Evolutionary conservation across 2,113 vertebrate species (phyloP).

Genomic region (Monopterus albus): DNA sequence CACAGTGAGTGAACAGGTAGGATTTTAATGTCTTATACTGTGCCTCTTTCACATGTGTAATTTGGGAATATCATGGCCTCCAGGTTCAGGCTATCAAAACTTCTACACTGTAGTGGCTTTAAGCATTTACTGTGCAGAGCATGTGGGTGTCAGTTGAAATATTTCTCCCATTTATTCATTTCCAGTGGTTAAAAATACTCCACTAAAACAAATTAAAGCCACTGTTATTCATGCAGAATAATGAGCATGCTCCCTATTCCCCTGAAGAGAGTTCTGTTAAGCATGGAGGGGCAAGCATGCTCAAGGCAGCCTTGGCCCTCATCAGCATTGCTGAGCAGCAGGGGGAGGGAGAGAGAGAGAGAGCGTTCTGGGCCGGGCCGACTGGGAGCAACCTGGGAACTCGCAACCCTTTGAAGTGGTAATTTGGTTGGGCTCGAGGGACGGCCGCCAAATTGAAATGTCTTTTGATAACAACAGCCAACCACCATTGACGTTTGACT

Average conservation of each 20-base stretch:
- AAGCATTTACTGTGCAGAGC: too few relatives aligned
- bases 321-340: constrained; percentile 66
- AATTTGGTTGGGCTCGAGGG: constrained; percentile 73
- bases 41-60: too few relatives aligned
- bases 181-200: too few relatives aligned
- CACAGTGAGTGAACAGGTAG: neutral
- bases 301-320: constrained; percentile 31
- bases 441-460: constrained; percentile 78
- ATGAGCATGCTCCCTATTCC: constrained; percentile 21
- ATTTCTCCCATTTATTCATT: too few relatives aligned
- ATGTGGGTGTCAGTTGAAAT: too few relatives aligned
- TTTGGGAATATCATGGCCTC: too few relatives aligned
- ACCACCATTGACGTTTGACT: constrained; percentile 55
- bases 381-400: constrained; percentile 67
- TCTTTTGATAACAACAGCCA: constrained; percentile 75
- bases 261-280: constrained; percentile 55
- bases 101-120: too few relatives aligned
- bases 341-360: constrained; percentile 1
- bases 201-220: constrained; percentile 16
- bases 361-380: constrained; percentile 33
- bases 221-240: constrained; percentile 29
- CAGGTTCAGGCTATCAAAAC: too few relatives aligned
- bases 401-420: constrained; percentile 78
- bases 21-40: neutral
- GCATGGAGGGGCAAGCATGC: constrained; percentile 36